These are phyloP conservation scores for Ormyrus labotus DNA, from an alignment of 2,888 invertebrate species.

Conservation along the genomic window DNA sequence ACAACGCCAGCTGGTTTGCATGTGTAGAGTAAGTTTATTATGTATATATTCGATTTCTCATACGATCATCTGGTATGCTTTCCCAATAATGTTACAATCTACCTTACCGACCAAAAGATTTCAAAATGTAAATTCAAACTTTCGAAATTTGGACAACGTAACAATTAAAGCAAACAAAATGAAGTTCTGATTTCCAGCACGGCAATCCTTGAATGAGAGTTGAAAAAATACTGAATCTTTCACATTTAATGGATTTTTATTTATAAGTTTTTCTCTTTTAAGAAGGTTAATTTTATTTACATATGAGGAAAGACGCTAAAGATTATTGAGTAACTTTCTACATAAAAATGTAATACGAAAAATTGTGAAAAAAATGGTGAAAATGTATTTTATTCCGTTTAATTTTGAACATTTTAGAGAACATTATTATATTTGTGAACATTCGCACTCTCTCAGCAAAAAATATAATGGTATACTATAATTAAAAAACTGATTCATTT, in stretches of 20 bases:
- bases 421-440: conserved; percentile 42
- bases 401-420: conserved; percentile 56
- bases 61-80: conserved; percentile 17
- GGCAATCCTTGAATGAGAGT: not conserved
- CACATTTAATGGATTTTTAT: conserved; percentile 23
- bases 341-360: conserved; percentile 36
- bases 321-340: conserved; percentile 30
- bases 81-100: not conserved
- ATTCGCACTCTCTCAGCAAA: conserved; percentile 43
- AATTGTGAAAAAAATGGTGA: conserved; percentile 57
- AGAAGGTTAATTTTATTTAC: conserved; percentile 9
- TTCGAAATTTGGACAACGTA: not conserved
- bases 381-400: conserved; percentile 57
- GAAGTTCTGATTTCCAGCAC: not conserved
- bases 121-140: conserved; percentile 11
- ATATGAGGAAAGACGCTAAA: conserved; percentile 4
- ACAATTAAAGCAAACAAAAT: not conserved
- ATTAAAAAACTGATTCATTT: conserved; percentile 49
- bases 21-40: conserved; percentile 29
- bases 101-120: conserved; percentile 32
- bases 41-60: conserved; percentile 14
- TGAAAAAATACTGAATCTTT: conserved; percentile 13
- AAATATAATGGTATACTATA: conserved; percentile 46
- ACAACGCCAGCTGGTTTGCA: conserved; percentile 54
- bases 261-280: conserved; percentile 17